phyloP scores from a whole-genome alignment of 2,888 invertebrate species.

The Junonia oenone region DNA sequence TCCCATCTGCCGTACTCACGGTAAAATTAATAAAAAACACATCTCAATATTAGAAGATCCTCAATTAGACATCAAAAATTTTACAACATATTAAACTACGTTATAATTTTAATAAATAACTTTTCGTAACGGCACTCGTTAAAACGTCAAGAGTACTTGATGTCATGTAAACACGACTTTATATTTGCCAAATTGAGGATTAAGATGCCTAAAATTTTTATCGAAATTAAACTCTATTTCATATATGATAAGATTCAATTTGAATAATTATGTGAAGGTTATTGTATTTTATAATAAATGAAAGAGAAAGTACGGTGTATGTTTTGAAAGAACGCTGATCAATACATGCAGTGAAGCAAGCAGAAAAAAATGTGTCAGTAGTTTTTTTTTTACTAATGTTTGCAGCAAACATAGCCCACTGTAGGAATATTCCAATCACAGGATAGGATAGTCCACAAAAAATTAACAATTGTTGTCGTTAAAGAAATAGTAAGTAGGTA shows the following conservation, averaged over 20 bases:
- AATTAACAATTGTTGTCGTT: no score
- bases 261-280: neutral
- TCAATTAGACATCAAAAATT: slow-evolving; percentile 3
- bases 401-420: no score
- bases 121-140: slow-evolving; percentile 45
- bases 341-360: neutral
- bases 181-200: slow-evolving; percentile 22
- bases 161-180: slow-evolving; percentile 43
- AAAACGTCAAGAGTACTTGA: slow-evolving; percentile 49
- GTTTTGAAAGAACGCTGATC: neutral
- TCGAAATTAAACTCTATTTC: neutral
- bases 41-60: neutral
- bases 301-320: neutral
- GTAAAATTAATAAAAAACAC: neutral
- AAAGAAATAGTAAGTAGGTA: no score
- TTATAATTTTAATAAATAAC: slow-evolving; percentile 38
- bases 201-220: neutral
- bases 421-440: no score
- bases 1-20: no score
- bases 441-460: no score
- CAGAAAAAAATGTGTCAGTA: neutral
- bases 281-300: neutral
- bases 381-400: no score
- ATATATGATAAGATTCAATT: neutral
- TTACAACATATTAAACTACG: slow-evolving; percentile 5